Evolutionary conservation across 2,113 vertebrate species (phyloP).

Genomic region (Pseudopipra pipra): DNA sequence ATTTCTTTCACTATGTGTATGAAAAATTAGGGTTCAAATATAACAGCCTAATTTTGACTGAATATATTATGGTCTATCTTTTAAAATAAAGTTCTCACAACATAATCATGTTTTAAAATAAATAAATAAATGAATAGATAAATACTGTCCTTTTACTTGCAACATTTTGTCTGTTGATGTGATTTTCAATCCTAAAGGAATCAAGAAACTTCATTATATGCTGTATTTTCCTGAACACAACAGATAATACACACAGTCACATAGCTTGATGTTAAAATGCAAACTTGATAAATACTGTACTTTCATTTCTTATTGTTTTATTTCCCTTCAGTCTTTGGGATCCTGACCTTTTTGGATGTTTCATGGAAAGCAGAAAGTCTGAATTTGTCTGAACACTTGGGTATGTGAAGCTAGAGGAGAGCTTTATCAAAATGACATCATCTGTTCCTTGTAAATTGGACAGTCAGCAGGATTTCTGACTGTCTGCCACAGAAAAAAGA

Average conservation of each 20-base stretch:
- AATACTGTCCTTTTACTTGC: constrained; percentile 57
- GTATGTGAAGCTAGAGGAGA: constrained; percentile 37
- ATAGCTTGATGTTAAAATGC: background rate
- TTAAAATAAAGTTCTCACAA: constrained; percentile 57
- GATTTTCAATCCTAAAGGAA: background rate
- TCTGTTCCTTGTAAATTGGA: constrained; percentile 53
- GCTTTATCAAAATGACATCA: constrained; percentile 62
- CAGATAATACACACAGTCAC: background rate
- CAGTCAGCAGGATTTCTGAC: constrained; percentile 68
- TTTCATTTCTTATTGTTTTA: background rate
- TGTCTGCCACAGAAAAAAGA: constrained; percentile 42
- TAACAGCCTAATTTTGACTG: constrained; percentile 71
- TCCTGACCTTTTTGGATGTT: constrained; percentile 23
- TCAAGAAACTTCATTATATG: background rate
- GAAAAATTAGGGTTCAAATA: constrained; percentile 71
- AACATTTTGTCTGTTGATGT: constrained; percentile 11
- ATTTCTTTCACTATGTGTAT: constrained; percentile 68
- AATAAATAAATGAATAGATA: constrained; percentile 68
- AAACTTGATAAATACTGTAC: background rate
- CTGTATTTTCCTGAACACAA: background rate
- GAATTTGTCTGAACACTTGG: constrained; percentile 33
- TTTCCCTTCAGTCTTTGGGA: background rate
- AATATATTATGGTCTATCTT: constrained; percentile 70
- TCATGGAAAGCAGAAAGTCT: constrained; percentile 16
- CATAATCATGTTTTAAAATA: constrained; percentile 68